Percentiles rank a stretch among this genome's conserved stretches.
phyloP scores from a whole-genome alignment of 1,140 invertebrate genomes.

The Holotrichia oblita region DNA sequence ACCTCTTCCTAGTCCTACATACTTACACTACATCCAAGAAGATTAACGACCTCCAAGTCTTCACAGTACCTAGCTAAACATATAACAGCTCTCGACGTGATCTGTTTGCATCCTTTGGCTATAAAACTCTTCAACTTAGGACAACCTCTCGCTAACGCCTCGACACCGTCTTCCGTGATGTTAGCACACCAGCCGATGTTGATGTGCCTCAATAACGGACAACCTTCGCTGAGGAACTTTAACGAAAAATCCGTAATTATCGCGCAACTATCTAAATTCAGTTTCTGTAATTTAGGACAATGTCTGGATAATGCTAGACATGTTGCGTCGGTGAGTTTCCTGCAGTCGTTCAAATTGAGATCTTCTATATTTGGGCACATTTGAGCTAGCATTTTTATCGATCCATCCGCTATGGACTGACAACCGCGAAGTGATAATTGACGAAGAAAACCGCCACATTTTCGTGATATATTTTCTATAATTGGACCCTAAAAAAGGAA shows the following conservation, averaged over 20 bases:
- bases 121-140: conserved; percentile 89
- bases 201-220: conserved; percentile 86
- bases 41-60: conserved; percentile 86
- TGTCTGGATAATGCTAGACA: conserved; percentile 87
- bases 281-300: conserved; percentile 86
- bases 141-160: conserved; percentile 88
- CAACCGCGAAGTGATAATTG: conserved; percentile 94
- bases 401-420: conserved; percentile 94
- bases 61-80: conserved; percentile 88
- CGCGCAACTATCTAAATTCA: conserved; percentile 90
- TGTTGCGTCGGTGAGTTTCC: conserved; percentile 93
- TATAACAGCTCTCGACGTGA: conserved; percentile 87
- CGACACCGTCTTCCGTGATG: conserved; percentile 91
- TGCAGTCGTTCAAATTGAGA: conserved; percentile 95
- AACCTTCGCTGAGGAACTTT: conserved; percentile 90
- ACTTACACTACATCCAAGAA: conserved; percentile 90
- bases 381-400: conserved; percentile 85
- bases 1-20: neutral
- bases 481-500: conserved; percentile 82
- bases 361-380: conserved; percentile 97
- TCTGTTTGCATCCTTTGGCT: conserved; percentile 89
- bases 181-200: conserved; percentile 98
- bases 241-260: conserved; percentile 92
- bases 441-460: conserved; percentile 98
- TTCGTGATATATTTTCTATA: conserved; percentile 95